Base-by-base conservation (phyloP, 2,888 invertebrate species). In the Bombylius discolor region DNA sequence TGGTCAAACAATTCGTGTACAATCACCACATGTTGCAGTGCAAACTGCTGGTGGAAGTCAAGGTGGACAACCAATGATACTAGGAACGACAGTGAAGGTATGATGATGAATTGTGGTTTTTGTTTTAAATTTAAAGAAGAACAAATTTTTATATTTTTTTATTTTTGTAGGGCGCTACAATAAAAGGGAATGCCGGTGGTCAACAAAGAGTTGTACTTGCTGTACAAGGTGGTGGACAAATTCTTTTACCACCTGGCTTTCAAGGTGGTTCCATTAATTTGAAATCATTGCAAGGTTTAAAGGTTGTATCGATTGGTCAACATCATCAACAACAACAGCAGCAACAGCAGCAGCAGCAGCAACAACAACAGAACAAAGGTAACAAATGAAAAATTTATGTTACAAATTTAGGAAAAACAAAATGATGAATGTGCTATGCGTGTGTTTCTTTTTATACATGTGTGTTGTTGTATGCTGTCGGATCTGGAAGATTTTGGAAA, bases 231-330 rank as follows among this genome's bases (percentile, higher is more conserved):
- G 78, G 78, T 34, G 72, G 73, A 1, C 82, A 81, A 68, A 79
- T 82, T 60, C 70, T 82, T 56, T 69, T 82, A 55, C 81, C 82
- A n/a, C 78, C 79, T 9, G 79, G 78, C 44, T 79, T 81, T 66
- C 80, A 80, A 68, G 79, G 80, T 32, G 78, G 78, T 5, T 75
- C 79, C 34, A 74, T 81, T 56, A 81, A 81, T 66, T 75, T 82
- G 23, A 82, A 82, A 67, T 77, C 80, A 11, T 66, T 82, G 58
- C 81, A 81, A 69, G 80, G 79, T 11, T 75, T 82, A 56, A 82
- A 82, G 69, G 81, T 82, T 55, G 81, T 82, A 59, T 80, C 80
- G 2, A 68, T 80, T 56, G 70, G 74, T 55, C 73, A 73, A 59
- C 70, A 74, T 61, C 61, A 63, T 39, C 61, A 61, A 44, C 60